Evolutionary conservation across 2,888 invertebrate species (phyloP).

Genomic region (Pasiphila rectangulata): DNA sequence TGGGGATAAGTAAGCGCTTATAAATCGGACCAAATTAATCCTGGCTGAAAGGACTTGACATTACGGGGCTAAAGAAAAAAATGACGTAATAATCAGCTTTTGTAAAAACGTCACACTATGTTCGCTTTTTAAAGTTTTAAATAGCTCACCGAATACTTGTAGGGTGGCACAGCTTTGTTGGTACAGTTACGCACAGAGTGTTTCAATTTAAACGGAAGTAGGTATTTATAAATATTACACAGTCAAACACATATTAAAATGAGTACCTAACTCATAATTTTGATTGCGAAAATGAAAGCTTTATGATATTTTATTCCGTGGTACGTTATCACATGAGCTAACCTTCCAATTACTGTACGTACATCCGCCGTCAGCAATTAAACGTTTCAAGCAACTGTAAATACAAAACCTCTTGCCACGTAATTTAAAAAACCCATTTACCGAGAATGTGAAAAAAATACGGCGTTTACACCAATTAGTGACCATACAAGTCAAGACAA

Average conservation of each 20-base stretch:
- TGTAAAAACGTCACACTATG: constrained; percentile 73
- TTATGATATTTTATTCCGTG: constrained; percentile 27
- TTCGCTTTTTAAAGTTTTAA: constrained; percentile 70
- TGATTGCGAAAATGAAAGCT: constrained; percentile 13
- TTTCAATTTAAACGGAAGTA: not conserved
- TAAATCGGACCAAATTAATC: constrained; percentile 78
- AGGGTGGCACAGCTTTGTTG: constrained; percentile 15
- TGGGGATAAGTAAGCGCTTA: constrained; percentile 76
- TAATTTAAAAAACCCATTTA: constrained; percentile 69
- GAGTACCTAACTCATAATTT: no score
- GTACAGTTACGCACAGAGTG: constrained; percentile 28
- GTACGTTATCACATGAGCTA: constrained; percentile 64
- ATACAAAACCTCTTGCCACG: constrained; percentile 67
- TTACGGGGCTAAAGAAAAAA: constrained; percentile 62
- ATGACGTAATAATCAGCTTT: constrained; percentile 81
- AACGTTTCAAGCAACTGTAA: constrained; percentile 75
- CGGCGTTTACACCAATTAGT: constrained; percentile 73
- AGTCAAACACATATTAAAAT: no score
- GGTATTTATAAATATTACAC: not conserved
- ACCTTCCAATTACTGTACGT: constrained; percentile 71
- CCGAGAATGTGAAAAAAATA: constrained; percentile 69
- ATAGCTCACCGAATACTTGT: constrained; percentile 64
- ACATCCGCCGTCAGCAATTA: constrained; percentile 73
- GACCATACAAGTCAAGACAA: constrained; percentile 62
- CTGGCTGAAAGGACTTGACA: constrained; percentile 69